phyloP scores from a whole-genome alignment of 1,140 invertebrate species.

The Saccostrea echinata region DNA sequence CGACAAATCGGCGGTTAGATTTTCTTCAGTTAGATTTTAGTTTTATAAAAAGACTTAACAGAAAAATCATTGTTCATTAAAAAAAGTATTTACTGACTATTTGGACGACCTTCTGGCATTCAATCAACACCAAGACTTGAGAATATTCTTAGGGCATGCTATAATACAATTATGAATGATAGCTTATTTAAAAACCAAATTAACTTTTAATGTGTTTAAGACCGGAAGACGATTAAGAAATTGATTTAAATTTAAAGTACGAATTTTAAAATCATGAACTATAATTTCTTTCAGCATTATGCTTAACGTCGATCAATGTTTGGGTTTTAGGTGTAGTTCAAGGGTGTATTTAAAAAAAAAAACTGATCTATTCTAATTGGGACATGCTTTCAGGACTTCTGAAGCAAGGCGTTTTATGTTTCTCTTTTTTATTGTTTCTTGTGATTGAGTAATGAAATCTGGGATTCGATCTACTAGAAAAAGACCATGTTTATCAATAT shows the following conservation, averaged over 20 bases:
- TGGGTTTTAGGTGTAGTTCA: not conserved
- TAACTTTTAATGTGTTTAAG: constrained; percentile 28
- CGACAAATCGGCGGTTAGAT: not conserved
- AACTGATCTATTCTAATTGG: no score
- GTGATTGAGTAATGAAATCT: not conserved
- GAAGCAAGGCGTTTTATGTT: not conserved
- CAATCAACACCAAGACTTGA: not conserved
- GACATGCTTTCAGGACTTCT: not conserved
- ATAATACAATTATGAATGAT: constrained; percentile 33
- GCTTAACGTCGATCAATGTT: not conserved
- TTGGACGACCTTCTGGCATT: not conserved
- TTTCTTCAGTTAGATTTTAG: not conserved
- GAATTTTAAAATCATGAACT: not conserved
- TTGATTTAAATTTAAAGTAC: not conserved
- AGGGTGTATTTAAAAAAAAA: not conserved
- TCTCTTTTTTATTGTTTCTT: constrained; percentile 9
- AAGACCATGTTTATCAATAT: not conserved
- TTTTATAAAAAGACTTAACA: not conserved
- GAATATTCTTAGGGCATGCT: not conserved
- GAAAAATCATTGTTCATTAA: not conserved
- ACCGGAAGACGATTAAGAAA: not conserved
- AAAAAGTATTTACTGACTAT: not conserved
- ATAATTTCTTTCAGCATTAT: not conserved
- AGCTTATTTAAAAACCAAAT: constrained; percentile 35
- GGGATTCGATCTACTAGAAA: constrained; percentile 1